Percentiles rank a stretch among this genome's conserved stretches.
Conservation (phyloP, 2,888 invertebrate genomes). For the Scotopteryx bipunctaria region DNA sequence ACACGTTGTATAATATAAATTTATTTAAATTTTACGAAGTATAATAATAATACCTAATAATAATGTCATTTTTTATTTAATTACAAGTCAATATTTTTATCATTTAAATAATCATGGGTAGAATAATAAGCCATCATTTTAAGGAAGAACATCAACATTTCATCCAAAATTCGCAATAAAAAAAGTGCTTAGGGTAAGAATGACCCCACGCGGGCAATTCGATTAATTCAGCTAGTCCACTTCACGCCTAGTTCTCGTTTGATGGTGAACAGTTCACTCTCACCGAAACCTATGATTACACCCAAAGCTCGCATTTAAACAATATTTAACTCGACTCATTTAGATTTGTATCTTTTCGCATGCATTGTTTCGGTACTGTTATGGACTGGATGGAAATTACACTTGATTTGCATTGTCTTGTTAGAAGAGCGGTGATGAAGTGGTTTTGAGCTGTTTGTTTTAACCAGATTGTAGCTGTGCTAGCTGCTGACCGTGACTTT, state of each 20-base stretch:
- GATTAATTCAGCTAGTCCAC: conserved; percentile 13
- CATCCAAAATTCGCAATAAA: neutral
- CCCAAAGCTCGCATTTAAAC: conserved; percentile 45
- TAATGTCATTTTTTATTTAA: no score
- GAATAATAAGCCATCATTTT: no score
- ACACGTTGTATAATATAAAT: no score
- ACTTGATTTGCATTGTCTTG: conserved; percentile 34
- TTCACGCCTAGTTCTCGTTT: conserved; percentile 9
- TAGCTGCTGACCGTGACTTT: conserved; percentile 11
- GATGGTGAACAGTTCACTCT: conserved; percentile 25
- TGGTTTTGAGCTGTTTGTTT: conserved; percentile 11
- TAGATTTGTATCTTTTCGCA: conserved; percentile 49
- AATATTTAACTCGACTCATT: conserved; percentile 56
- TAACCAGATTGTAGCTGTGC: neutral
- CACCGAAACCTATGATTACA: conserved; percentile 38
- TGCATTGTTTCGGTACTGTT: conserved; percentile 48
- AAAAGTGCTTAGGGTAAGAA: neutral
- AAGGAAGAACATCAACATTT: no score
- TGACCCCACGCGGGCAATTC: neutral
- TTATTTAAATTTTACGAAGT: no score
- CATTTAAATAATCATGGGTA: no score
- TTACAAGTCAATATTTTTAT: no score
- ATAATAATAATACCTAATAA: no score
- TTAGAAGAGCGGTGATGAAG: conserved; percentile 22
- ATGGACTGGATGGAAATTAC: conserved; percentile 27